Conservation (phyloP, 64 coral and sea anemone species). For the Stichodactyla mertensii region DNA sequence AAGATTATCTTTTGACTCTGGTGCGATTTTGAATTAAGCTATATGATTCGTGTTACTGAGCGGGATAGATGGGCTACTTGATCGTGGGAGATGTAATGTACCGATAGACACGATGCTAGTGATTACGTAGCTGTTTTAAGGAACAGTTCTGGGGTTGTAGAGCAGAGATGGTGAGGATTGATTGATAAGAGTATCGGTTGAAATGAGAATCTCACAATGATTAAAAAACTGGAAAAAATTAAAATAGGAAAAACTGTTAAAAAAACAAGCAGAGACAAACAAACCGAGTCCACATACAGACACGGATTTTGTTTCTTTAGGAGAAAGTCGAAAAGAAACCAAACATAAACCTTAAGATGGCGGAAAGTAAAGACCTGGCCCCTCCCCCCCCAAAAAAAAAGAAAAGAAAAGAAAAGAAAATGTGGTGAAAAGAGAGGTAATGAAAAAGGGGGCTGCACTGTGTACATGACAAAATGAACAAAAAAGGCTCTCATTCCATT, state of each 20-base stretch:
- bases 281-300: neutral
- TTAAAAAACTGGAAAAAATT: neutral
- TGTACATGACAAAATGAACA: too few species aligned
- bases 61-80: neutral
- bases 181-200: neutral
- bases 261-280: neutral
- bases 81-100: neutral
- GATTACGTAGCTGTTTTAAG: neutral
- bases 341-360: too few species aligned
- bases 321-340: too few species aligned
- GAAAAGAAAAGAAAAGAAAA: too few species aligned
- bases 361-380: too few species aligned
- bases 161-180: neutral
- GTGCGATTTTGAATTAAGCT: neutral
- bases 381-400: too few species aligned
- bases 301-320: too few species aligned
- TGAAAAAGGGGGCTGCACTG: too few species aligned
- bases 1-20: neutral
- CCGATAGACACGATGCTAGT: neutral
- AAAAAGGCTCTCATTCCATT: too few species aligned
- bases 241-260: neutral
- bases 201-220: neutral
- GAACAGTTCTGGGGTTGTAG: neutral
- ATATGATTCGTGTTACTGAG: neutral
- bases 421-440: too few species aligned